These are phyloP conservation scores for Cacoxenus indagator DNA, from an alignment of 2,888 invertebrate genomes.

Conservation along the genomic window DNA sequence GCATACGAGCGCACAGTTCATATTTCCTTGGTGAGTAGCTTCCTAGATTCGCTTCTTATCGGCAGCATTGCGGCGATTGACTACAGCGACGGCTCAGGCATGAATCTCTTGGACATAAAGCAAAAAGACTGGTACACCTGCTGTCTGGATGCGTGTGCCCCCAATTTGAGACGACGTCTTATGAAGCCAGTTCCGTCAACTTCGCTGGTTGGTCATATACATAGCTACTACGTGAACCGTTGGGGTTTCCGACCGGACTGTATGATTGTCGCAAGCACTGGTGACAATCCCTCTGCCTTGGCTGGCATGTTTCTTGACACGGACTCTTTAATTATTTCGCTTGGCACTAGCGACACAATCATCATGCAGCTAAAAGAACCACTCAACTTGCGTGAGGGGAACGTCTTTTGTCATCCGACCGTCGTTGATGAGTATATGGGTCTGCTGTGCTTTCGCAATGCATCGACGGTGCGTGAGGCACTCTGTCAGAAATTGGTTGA, in stretches of 20 bases:
- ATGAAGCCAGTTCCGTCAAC: slow-evolving; percentile 80
- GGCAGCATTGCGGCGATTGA: slow-evolving; percentile 49
- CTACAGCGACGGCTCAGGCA: slow-evolving; percentile 38
- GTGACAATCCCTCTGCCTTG: slow-evolving; percentile 89
- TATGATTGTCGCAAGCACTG: slow-evolving; percentile 86
- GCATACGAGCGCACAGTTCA: slow-evolving; percentile 33
- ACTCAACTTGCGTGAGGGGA: slow-evolving; percentile 79
- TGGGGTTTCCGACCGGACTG: slow-evolving; percentile 87
- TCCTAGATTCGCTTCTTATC: slow-evolving; percentile 44
- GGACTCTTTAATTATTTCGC: slow-evolving; percentile 85
- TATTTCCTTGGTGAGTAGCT: slow-evolving; percentile 48
- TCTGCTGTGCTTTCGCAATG: slow-evolving; percentile 90
- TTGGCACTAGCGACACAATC: slow-evolving; percentile 91
- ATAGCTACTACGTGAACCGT: slow-evolving; percentile 83
- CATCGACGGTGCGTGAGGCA: slow-evolving; percentile 86
- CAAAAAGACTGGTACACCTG: slow-evolving; percentile 80
- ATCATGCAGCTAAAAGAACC: slow-evolving; percentile 82
- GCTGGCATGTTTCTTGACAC: slow-evolving; percentile 82
- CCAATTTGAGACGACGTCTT: slow-evolving; percentile 78
- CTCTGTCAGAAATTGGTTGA: slow-evolving; percentile 80
- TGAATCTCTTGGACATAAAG: slow-evolving; percentile 79
- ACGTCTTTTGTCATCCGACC: slow-evolving; percentile 87
- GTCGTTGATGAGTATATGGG: slow-evolving; percentile 84
- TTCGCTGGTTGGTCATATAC: slow-evolving; percentile 79
- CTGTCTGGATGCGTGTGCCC: slow-evolving; percentile 81